Percentiles rank a stretch among this genome's conserved stretches.
Conservation (phyloP, 1,140 invertebrate genomes). For the Drosophila obscura region DNA sequence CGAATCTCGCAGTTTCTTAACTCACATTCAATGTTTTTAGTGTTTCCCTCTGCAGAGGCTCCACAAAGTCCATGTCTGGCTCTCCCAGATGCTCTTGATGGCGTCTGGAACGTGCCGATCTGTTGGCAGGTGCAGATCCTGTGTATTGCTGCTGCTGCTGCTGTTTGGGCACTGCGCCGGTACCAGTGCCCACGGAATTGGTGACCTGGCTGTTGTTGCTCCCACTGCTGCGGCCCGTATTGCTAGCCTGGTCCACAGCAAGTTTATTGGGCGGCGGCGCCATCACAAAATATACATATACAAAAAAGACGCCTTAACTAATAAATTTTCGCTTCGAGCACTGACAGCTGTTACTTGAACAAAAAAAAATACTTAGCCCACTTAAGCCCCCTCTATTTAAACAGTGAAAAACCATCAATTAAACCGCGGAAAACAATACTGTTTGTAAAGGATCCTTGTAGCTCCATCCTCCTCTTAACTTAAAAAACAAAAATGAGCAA, state of each 20-base stretch:
- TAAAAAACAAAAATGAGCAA: no score
- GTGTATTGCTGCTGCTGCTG: slow-evolving; percentile 37
- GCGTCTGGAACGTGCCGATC: slow-evolving; percentile 35
- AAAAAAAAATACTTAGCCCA: no score
- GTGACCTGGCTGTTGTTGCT: slow-evolving; percentile 21
- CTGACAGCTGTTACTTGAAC: slow-evolving; percentile 25
- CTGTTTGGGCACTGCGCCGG: slow-evolving; percentile 56
- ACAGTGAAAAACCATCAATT: no score
- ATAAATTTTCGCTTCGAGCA: slow-evolving; percentile 7
- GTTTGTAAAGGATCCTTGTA: no score
- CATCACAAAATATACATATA: slow-evolving; percentile 48
- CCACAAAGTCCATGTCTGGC: slow-evolving; percentile 64
- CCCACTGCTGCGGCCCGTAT: slow-evolving; percentile 31
- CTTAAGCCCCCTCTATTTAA: no score
- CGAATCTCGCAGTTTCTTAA: slow-evolving; percentile 4
- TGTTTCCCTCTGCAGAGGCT: slow-evolving; percentile 54
- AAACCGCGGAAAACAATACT: no score
- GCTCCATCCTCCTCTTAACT: no score
- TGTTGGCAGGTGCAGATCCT: background rate
- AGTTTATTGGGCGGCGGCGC: slow-evolving; percentile 61
- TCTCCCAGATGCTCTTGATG: slow-evolving; percentile 62
- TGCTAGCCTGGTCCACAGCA: slow-evolving; percentile 46
- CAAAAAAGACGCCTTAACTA: slow-evolving; percentile 18
- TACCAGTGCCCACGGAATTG: slow-evolving; percentile 33
- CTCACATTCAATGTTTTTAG: slow-evolving; percentile 72